Base-by-base conservation (phyloP, 2,113 vertebrate species). In the Entelurus aequoreus region DNA sequence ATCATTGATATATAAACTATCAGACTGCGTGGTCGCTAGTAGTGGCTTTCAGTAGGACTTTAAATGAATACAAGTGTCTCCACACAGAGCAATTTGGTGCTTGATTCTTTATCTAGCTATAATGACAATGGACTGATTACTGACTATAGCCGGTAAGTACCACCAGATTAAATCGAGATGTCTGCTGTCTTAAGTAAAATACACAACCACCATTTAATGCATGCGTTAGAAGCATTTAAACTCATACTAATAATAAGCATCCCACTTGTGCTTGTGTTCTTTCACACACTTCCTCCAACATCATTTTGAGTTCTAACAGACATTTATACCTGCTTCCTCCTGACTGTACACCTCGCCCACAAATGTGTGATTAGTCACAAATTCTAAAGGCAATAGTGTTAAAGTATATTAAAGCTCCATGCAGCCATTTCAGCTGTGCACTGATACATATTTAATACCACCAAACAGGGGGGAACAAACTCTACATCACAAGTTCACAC, bases 251-350 rank as follows among this genome's bases (percentile, higher is more conserved):
- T 15, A 44, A 44, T 49, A 21, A 58, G 47, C 53, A 50, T 60
- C 6, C 35, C 44, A 10, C 47, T 46, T 49, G 16, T 8, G 66
- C 49, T 28, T 49, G 11, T 54, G 59, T 47, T 46, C 6, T 57
- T 38, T 46, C 53, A 28, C 36, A 37, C 54, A 54, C 21, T 66
- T 44, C 46, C 37, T 42, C 35, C 6, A 5, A 51, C 44, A 11
- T n/a, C 9, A 19, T 65, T 54, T 13, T 44, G 37, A 51, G 12
- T 44, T 35, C 51, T 37, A 55, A 73, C 8, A 15, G 55, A 66
- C 64, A 69, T 55, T 54, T 62, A 61, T 63, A 70, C 48, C 46
- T 54, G 52, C 51, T 40, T 65, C 69, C 63, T 74, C 13, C n/a
- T 28, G 13, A 52, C 60, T 63, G 15, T 57, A 48, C 42, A 51